phyloP scores from a whole-genome alignment of 2,888 invertebrate genomes.

The Cheilosia vernalis region DNA sequence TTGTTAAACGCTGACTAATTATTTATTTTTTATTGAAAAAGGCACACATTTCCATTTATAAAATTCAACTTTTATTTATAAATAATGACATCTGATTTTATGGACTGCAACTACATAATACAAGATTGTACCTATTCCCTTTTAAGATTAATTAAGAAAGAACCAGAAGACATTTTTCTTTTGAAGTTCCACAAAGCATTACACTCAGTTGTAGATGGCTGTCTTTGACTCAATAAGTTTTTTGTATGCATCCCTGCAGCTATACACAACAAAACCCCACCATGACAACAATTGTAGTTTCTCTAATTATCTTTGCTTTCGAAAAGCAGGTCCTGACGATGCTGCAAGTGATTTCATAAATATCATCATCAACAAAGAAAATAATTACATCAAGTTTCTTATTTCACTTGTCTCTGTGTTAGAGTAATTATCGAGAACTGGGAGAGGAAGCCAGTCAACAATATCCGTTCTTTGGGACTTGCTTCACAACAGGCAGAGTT shows the following conservation, averaged over 20 bases:
- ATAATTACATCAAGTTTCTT: conserved; percentile 44
- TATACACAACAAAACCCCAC: not conserved
- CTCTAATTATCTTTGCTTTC: conserved; percentile 48
- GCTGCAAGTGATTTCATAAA: conserved; percentile 20
- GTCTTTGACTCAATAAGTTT: no score
- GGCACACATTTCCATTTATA: no score
- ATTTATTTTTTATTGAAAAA: no score
- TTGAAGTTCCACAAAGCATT: no score
- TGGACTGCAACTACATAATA: no score
- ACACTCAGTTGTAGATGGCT: no score
- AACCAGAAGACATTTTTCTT: no score
- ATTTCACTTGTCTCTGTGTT: conserved; percentile 4
- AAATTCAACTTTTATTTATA: no score
- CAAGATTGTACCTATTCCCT: no score
- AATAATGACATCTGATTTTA: no score
- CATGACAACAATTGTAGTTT: conserved; percentile 27
- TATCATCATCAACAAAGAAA: conserved; percentile 51
- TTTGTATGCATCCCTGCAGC: not conserved
- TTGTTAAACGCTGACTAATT: no score
- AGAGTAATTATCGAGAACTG: conserved; percentile 31
- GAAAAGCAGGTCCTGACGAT: not conserved
- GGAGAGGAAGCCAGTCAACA: conserved; percentile 30
- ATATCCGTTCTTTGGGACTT: conserved; percentile 25
- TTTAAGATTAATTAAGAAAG: no score
- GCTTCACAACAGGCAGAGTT: conserved; percentile 3